phyloP scores from a whole-genome alignment of 2,113 vertebrate genomes.

The Delphinapterus leucas region DNA sequence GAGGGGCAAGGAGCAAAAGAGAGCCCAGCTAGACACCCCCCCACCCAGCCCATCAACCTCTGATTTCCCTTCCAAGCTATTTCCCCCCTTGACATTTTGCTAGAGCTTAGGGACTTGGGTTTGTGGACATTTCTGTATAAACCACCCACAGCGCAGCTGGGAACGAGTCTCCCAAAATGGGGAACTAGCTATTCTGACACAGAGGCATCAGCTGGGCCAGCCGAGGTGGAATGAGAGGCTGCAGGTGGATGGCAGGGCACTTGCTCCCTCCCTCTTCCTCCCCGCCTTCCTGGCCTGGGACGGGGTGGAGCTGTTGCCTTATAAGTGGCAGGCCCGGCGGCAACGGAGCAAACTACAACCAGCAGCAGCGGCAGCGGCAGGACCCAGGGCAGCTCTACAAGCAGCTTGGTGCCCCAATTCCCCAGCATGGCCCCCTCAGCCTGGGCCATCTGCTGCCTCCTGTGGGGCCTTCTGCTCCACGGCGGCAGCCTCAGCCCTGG shows the following conservation, averaged over 20 bases:
- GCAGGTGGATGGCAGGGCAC: conserved; percentile 13
- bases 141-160: neutral
- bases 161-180: neutral
- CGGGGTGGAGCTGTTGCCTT: conserved; percentile 49
- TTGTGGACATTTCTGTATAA: neutral
- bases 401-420: neutral
- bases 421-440: neutral
- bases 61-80: neutral
- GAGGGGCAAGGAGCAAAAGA: neutral
- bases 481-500: conserved; percentile 15
- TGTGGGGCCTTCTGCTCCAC: conserved; percentile 52
- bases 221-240: neutral
- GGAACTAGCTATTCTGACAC: too few species aligned
- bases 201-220: neutral
- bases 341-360: neutral
- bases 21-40: neutral
- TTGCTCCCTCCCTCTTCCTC: neutral
- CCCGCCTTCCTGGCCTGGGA: neutral
- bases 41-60: neutral
- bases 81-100: neutral
- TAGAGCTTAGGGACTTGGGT: neutral
- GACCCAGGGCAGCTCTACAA: conserved; percentile 25
- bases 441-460: conserved; percentile 71
- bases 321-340: conserved; percentile 20
- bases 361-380: neutral